Conservation (phyloP, 1,140 invertebrate species). For the Batillaria attramentaria region DNA sequence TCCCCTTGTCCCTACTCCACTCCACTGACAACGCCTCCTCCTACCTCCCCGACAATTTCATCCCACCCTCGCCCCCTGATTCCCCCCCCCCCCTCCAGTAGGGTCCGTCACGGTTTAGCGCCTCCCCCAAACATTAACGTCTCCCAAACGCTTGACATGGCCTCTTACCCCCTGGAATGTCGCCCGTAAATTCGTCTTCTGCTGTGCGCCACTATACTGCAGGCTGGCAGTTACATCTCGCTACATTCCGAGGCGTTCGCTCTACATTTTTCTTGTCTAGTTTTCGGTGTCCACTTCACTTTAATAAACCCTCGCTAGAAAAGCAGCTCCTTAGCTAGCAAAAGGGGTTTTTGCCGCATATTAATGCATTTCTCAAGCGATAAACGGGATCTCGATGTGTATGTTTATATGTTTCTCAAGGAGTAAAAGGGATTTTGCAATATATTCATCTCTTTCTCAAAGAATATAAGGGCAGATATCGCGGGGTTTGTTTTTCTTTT, state of each 20-base stretch:
- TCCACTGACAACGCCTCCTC: constrained; percentile 4
- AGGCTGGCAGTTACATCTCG: background rate
- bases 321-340: no score
- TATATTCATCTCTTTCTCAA: no score
- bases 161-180: constrained; percentile 3
- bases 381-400: no score
- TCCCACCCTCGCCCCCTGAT: background rate
- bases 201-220: background rate
- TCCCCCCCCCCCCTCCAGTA: background rate
- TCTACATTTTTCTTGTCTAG: background rate
- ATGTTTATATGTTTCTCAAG: no score
- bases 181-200: background rate
- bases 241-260: background rate
- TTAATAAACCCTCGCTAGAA: no score
- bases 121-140: constrained; percentile 14
- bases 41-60: background rate
- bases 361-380: no score
- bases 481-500: no score
- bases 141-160: constrained; percentile 16
- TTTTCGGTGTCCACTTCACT: no score
- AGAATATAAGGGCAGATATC: no score
- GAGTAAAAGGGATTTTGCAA: no score
- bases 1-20: background rate
- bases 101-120: constrained; percentile 17
- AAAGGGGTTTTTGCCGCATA: no score